These are phyloP conservation scores for Lateolabrax maculatus DNA, from an alignment of 2,797 vertebrate species.

Conservation along the genomic window DNA sequence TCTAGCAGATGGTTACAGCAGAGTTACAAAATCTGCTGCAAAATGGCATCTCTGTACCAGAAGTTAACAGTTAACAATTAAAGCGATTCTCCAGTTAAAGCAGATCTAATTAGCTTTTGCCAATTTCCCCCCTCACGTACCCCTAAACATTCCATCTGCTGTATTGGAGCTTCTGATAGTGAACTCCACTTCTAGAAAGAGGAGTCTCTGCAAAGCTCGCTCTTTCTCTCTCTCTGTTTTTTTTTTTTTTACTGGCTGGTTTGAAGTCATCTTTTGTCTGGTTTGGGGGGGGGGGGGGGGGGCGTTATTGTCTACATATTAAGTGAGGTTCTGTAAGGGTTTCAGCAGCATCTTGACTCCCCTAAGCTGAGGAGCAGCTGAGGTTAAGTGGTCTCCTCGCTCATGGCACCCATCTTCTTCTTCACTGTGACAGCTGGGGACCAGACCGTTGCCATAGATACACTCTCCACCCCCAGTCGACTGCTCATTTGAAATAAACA, in stretches of 20 bases:
- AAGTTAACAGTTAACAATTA: conserved; percentile 70
- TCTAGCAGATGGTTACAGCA: conserved; percentile 70
- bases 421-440: conserved; percentile 87
- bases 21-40: conserved; percentile 71
- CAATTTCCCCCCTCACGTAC: conserved; percentile 57
- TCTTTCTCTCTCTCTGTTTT: conserved; percentile 1
- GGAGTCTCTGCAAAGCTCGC: conserved; percentile 55
- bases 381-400: conserved; percentile 88
- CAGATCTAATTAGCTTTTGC: conserved; percentile 72
- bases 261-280: conserved; percentile 80
- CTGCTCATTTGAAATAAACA: conserved; percentile 82
- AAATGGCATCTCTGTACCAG: conserved; percentile 63
- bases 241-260: conserved; percentile 61
- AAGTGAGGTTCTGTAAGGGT: conserved; percentile 84
- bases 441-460: conserved; percentile 86
- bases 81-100: conserved; percentile 72
- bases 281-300: conserved; percentile 25
- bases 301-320: conserved; percentile 85
- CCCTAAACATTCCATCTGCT: conserved; percentile 73
- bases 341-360: conserved; percentile 88
- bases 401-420: conserved; percentile 86
- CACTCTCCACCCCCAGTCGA: conserved; percentile 76
- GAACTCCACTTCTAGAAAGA: conserved; percentile 71
- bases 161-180: conserved; percentile 65
- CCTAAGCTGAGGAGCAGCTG: conserved; percentile 87